Percentiles rank a stretch among this genome's conserved stretches.
Conservation (phyloP, 37 sponge, comb jelly and placozoan genomes). For the Geodia barretti region DNA sequence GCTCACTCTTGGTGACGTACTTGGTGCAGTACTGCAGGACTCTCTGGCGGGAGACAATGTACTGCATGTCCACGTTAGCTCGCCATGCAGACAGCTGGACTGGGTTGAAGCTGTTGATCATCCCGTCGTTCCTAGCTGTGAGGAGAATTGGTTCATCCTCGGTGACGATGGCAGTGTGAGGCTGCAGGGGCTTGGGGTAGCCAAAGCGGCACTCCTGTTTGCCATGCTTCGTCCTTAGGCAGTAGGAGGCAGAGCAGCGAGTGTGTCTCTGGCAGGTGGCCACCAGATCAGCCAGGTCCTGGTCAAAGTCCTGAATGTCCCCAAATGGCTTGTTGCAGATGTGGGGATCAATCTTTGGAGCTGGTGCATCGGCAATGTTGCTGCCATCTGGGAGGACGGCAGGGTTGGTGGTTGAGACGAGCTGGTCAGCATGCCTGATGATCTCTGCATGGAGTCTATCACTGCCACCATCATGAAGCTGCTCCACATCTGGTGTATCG, state of each 20-base stretch:
- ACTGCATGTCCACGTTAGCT: conserved; percentile 69
- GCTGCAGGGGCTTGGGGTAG: conserved; percentile 48
- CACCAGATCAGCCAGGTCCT: conserved; percentile 55
- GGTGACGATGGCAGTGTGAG: conserved; percentile 5
- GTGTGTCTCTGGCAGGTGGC: conserved; percentile 67
- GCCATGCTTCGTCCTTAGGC: conserved; percentile 42
- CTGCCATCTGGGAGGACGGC: conserved; percentile 30
- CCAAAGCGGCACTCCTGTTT: conserved; percentile 52
- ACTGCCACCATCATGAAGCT: neutral
- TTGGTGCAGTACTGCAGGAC: conserved; percentile 47
- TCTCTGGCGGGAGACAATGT: conserved; percentile 25
- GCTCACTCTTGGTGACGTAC: conserved; percentile 59
- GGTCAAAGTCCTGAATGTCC: conserved; percentile 13
- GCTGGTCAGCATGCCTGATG: conserved; percentile 21
- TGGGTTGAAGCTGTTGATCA: conserved; percentile 54
- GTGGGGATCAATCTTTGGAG: conserved; percentile 31
- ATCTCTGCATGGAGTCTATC: conserved; percentile 13
- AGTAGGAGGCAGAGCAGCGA: conserved; percentile 50
- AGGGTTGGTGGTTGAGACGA: conserved; percentile 44
- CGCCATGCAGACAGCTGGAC: conserved; percentile 57
- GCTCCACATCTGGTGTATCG: conserved; percentile 50
- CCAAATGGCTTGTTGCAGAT: conserved; percentile 36
- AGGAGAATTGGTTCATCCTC: neutral
- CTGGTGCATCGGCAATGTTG: conserved; percentile 30
- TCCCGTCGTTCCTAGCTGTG: conserved; percentile 47